Percentiles rank a stretch among this genome's conserved stretches.
Evolutionary conservation across 2,888 invertebrate species (phyloP).

Genomic region (Pristionchus fissidentatus): DNA sequence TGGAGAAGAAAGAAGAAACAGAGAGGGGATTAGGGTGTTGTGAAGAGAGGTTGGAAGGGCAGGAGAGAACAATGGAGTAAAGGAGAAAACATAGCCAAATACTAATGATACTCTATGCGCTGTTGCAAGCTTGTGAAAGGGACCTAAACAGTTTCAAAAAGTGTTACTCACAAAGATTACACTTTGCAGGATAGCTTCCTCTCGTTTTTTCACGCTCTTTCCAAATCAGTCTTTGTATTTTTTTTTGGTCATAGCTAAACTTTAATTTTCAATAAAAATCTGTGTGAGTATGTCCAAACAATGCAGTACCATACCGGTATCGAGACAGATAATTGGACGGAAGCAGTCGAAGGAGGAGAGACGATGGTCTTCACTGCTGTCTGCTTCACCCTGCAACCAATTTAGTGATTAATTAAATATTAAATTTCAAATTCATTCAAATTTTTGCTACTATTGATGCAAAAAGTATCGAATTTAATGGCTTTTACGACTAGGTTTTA

Average conservation of each 20-base stretch:
- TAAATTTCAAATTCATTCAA: background rate
- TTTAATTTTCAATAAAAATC: background rate
- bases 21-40: background rate
- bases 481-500: background rate
- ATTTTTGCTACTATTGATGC: background rate
- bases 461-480: background rate
- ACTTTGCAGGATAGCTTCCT: background rate
- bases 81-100: no score
- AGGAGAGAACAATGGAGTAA: no score
- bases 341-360: background rate
- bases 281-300: background rate
- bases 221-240: no score
- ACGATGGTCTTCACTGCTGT: constrained; percentile 31
- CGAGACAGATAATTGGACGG: background rate
- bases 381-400: constrained; percentile 8
- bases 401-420: background rate
- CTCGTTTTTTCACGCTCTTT: background rate
- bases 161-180: background rate
- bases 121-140: background rate
- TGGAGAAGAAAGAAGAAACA: background rate
- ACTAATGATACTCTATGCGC: no score
- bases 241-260: no score
- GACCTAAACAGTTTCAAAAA: no score
- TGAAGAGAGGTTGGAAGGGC: no score
- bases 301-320: background rate